phyloP scores from a whole-genome alignment of 1,140 invertebrate genomes.

The Cherax quadricarinatus region DNA sequence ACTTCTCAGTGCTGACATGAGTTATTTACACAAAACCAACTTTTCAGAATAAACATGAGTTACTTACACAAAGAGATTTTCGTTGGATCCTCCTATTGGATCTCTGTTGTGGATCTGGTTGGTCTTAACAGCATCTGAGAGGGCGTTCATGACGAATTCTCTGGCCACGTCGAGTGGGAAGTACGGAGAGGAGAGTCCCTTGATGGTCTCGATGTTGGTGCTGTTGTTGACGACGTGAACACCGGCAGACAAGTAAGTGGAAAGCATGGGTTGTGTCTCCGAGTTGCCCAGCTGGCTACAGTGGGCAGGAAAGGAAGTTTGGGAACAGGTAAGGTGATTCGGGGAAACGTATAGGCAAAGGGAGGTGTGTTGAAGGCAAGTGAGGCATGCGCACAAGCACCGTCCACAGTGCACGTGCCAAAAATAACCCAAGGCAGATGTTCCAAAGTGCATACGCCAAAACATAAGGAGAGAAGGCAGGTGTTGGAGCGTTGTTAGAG shows the following conservation, averaged over 20 bases:
- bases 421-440: too few species aligned
- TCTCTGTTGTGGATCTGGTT: conserved; percentile 98
- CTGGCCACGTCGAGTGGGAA: conserved; percentile 96
- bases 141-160: conserved; percentile 94
- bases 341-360: background rate
- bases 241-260: conserved; percentile 1
- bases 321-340: background rate
- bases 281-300: conserved; percentile 11
- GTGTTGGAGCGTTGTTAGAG: background rate
- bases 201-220: conserved; percentile 90
- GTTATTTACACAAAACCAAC: conserved; percentile 76
- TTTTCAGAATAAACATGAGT: background rate
- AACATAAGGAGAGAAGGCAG: background rate
- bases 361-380: background rate
- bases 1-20: too few species aligned
- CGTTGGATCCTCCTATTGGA: conserved; percentile 98
- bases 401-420: background rate
- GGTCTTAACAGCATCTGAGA: conserved; percentile 94
- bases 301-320: background rate
- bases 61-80: conserved; percentile 97
- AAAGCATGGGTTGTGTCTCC: conserved; percentile 45
- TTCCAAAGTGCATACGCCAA: background rate
- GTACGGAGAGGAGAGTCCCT: conserved; percentile 92
- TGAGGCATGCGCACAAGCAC: too few species aligned
- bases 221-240: conserved; percentile 79